Base-by-base conservation (phyloP, 2,888 invertebrate genomes). In the Perithous albicinctus region DNA sequence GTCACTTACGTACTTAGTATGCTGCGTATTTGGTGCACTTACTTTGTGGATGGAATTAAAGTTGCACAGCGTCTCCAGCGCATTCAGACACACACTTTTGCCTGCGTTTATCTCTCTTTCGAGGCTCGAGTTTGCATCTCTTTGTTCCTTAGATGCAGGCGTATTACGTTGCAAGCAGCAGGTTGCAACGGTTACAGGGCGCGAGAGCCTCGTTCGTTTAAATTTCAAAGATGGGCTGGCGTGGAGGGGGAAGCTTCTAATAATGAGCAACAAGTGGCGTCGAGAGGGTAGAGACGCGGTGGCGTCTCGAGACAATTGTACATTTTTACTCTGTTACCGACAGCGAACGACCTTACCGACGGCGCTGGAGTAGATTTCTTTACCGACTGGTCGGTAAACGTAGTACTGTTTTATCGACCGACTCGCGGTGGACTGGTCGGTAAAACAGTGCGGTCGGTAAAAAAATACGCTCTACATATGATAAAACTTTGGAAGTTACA, bases 171-270 rank as follows among this genome's bases (percentile, higher is more conserved):
- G n/a, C 41, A n/a, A 41, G 8, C 10, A 51, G 51, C 69, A 54
- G 15, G n/a, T 56, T 69, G 35, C 69, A 69, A 69, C 69, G 38
- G 69, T 69, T 43, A 5, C 29, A 5, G 5, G 29, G 43, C 48
- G 20, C 29, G 48, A 10, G 32, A 67, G 32, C 32, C 26, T 67
- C 48, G 66, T 18, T 32, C 32, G 66, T 67, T 67, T 32, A 67
- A 67, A 67, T 67, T 67, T 67, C 35, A 32, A 67, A 67, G 48
- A 48, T 67, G 15, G 5, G 15, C n/a, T 43, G n/a, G n/a, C n/a
- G 15, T 6, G 43, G 12, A n/a, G 5, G 43, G 5, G 12, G 43
- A 43, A n/a, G 43, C 15, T 43, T 1, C 1, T 38, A n/a, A n/a
- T n/a, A n/a, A n/a, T n/a, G n/a, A n/a, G n/a, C n/a, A n/a, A n/a